Evolutionary conservation across 2,797 vertebrate species (phyloP).

Genomic region (Syndactyla subalaris): DNA sequence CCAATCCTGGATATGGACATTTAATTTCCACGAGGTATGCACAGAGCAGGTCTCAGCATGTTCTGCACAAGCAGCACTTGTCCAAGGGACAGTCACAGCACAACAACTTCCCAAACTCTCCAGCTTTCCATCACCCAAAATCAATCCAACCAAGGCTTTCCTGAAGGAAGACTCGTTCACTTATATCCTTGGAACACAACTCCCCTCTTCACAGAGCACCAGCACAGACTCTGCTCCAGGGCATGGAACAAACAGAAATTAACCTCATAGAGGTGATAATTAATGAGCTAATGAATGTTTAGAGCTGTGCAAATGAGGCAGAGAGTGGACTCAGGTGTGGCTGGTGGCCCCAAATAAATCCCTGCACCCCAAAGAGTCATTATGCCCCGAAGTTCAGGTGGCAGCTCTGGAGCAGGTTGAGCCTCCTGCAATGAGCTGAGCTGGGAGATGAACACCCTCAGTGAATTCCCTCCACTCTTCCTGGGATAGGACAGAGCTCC

Average conservation of each 20-base stretch:
- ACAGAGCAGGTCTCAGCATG: rapidly evolving
- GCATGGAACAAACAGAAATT: neutral
- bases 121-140: neutral
- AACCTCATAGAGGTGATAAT: neutral
- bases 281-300: neutral
- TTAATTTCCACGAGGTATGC: rapidly evolving
- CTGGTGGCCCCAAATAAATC: neutral
- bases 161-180: rapidly evolving
- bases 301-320: neutral
- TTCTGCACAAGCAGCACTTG: rapidly evolving
- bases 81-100: neutral
- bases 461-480: neutral
- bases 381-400: neutral
- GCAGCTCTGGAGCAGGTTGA: neutral
- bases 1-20: rapidly evolving
- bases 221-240: neutral
- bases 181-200: rapidly evolving
- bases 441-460: neutral
- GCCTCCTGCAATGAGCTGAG: neutral
- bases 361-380: neutral
- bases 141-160: rapidly evolving
- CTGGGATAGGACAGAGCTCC: neutral
- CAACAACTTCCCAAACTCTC: neutral
- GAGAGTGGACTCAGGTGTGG: neutral
- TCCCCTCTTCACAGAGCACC: rapidly evolving